phyloP scores from a whole-genome alignment of 2,113 vertebrate species.

The Clarias magur region DNA sequence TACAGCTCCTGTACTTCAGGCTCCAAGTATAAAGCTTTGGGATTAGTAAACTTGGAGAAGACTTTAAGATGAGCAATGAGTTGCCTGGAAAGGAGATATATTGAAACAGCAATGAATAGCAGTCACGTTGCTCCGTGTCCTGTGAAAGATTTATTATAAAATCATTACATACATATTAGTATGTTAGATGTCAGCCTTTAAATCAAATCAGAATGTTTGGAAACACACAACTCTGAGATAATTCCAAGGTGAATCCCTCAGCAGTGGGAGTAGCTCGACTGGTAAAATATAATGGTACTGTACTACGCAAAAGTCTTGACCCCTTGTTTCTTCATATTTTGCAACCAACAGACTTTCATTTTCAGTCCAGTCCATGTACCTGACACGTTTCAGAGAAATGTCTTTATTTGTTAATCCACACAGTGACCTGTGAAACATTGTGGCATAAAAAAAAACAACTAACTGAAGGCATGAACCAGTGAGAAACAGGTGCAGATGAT shows the following conservation, averaged over 20 bases:
- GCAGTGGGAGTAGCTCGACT: neutral
- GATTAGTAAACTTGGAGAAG: slow-evolving; percentile 93
- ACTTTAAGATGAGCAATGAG: slow-evolving; percentile 88
- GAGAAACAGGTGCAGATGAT: no score
- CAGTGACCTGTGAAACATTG: no score
- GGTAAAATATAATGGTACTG: no score
- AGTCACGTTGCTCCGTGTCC: neutral
- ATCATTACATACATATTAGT: neutral
- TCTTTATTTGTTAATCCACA: no score
- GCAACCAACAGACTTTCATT: no score
- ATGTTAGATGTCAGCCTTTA: neutral
- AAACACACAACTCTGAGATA: neutral
- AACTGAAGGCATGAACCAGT: no score
- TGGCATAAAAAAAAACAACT: no score
- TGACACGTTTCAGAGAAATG: no score
- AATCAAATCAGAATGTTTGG: neutral
- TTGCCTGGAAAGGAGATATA: slow-evolving; percentile 74
- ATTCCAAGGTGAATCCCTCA: neutral
- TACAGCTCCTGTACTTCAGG: slow-evolving; percentile 83
- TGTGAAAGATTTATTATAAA: neutral
- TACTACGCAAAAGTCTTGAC: no score
- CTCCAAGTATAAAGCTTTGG: slow-evolving; percentile 87
- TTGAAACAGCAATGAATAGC: neutral
- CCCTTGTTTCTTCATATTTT: no score
- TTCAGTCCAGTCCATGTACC: no score